These are phyloP conservation scores for Thalassaphorura encarpata DNA, from an alignment of 1,140 invertebrate species.

Conservation along the genomic window DNA sequence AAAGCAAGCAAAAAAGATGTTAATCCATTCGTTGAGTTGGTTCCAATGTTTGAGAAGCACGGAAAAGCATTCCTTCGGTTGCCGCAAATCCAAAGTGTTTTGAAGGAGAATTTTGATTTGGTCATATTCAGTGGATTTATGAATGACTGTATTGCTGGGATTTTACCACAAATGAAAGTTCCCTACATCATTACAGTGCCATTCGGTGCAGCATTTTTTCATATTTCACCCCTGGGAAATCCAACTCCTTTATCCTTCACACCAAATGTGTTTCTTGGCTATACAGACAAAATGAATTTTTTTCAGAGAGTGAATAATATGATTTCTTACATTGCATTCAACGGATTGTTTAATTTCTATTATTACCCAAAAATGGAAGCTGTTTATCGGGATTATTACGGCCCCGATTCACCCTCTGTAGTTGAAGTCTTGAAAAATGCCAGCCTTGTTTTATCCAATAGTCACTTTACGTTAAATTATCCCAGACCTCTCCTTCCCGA, in stretches of 20 bases:
- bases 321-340: background rate
- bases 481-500: slow-evolving; percentile 10
- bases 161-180: slow-evolving; percentile 7
- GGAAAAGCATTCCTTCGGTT: too few relatives aligned
- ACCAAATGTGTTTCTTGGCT: slow-evolving; percentile 36
- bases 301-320: slow-evolving; percentile 47
- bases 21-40: too few relatives aligned
- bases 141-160: slow-evolving; percentile 16
- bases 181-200: slow-evolving; percentile 27
- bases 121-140: slow-evolving; percentile 10
- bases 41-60: too few relatives aligned
- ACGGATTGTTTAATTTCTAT: background rate
- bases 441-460: slow-evolving; percentile 7
- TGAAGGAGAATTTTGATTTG: slow-evolving; percentile 39
- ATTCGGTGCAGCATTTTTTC: slow-evolving; percentile 14
- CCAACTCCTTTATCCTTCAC: slow-evolving; percentile 11
- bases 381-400: slow-evolving; percentile 8
- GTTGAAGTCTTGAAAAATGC: slow-evolving; percentile 10
- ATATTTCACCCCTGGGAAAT: background rate
- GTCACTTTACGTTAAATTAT: slow-evolving; percentile 6
- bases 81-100: too few relatives aligned
- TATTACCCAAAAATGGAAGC: background rate
- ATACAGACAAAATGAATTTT: slow-evolving; percentile 48
- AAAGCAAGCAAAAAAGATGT: background rate
- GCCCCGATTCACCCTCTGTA: background rate